Base-by-base conservation (phyloP, 2,113 vertebrate species). In the Cromileptes altivelis region DNA sequence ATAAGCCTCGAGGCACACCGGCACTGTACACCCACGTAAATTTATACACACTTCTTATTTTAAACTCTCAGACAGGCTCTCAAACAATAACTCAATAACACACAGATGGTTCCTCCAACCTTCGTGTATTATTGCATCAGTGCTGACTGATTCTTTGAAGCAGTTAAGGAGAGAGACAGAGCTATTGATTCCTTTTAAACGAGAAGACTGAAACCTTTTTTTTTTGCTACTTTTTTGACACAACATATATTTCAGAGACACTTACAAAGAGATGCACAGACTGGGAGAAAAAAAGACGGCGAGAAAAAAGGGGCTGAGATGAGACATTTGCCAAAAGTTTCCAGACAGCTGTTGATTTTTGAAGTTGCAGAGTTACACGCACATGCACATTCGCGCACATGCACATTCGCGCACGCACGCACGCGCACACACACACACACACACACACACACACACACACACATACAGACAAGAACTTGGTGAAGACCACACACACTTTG, bases 141-240 rank as follows among this genome's bases (percentile, higher is more conserved):
- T 42, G 53, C 68, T 63, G 76, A 8, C 77, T 57, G 81, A 77
- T 65, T 85, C 80, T 92, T 92, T 88, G 81, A 88, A 85, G 86
- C 85, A 21, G 80, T 85, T 89, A 84, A 81, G 70, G 49, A 77
- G 47, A 76, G 78, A 91, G 81, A 90, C 71, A 52, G 69, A 58
- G 45, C 63, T 87, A 91, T 93, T 88, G 91, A 94, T 92, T 87
- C 82, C 27, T 77, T 91, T 91, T 85, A 91, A 93, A 91, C 27
- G 25, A 89, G 76, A 67, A 80, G 67, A 77, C 73, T 72, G 74
- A 81, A 79, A 81, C 71, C 52, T 45, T 84, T 78, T 68, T 63
- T 65, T 70, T 65, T 70, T 12, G 53, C n/a, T 67, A 10, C 61
- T 52, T 47, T 73, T 87, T 85, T 58, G 80, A 88, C 73, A 81